Percentiles rank a stretch among this genome's conserved stretches.
These are phyloP conservation scores for Ophraella communa DNA, from an alignment of 2,888 invertebrate species.

Conservation along the genomic window DNA sequence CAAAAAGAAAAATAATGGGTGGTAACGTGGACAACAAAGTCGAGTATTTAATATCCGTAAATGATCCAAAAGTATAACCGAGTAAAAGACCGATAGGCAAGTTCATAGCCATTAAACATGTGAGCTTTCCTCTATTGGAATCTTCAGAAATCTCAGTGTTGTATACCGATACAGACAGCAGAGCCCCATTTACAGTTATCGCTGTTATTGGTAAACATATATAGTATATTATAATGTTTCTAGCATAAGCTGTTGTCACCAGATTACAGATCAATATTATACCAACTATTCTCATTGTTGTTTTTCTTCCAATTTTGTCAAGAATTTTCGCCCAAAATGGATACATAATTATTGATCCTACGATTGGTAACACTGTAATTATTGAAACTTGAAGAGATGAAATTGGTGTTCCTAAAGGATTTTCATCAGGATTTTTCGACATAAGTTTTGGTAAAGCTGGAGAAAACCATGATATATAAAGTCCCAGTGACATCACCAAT, in stretches of 20 bases:
- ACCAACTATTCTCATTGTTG: neutral
- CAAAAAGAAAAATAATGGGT: conserved; percentile 22
- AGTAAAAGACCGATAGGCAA: conserved; percentile 32
- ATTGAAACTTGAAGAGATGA: neutral
- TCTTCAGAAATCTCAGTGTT: conserved; percentile 1
- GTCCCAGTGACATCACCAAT: conserved; percentile 13
- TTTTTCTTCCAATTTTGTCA: conserved; percentile 5
- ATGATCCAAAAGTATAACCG: conserved; percentile 36
- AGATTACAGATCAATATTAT: neutral
- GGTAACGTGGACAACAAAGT: conserved; percentile 33
- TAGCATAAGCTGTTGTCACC: neutral
- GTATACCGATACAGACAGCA: neutral
- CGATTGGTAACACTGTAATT: neutral
- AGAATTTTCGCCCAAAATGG: neutral
- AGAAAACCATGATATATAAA: conserved; percentile 12
- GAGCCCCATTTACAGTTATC: neutral
- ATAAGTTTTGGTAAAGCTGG: neutral
- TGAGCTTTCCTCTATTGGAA: conserved; percentile 57
- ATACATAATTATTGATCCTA: neutral
- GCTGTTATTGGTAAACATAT: neutral
- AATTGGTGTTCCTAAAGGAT: neutral
- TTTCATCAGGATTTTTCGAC: neutral
- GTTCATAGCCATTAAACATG: conserved; percentile 54
- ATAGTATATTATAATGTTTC: neutral
- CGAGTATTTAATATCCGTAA: conserved; percentile 25